Conservation (phyloP, 2,888 invertebrate genomes). For the Mesorhabditis belari region DNA sequence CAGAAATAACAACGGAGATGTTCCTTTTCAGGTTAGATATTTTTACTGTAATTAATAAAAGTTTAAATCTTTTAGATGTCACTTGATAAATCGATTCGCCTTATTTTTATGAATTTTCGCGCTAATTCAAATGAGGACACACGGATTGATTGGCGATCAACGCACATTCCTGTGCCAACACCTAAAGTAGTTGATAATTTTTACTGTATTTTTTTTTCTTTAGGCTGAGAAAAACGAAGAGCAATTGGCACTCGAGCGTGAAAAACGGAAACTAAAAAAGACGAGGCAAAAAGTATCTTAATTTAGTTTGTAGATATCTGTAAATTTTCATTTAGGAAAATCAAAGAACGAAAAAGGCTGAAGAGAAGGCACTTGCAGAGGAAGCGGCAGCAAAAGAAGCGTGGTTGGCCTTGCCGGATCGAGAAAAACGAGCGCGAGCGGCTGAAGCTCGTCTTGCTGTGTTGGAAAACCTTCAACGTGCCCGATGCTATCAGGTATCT, state of each 20-base stretch:
- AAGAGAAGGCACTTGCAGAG: neutral
- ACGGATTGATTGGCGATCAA: neutral
- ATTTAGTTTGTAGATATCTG: neutral
- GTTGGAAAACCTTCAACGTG: neutral
- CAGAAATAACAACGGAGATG: neutral
- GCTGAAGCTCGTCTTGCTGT: neutral
- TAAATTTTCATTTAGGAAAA: neutral
- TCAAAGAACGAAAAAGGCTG: neutral
- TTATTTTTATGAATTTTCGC: neutral
- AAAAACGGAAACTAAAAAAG: neutral
- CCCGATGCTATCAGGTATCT: neutral
- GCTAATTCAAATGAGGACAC: neutral
- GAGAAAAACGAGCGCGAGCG: neutral
- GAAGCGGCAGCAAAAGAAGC: neutral
- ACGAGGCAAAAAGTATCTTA: neutral
- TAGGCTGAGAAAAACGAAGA: neutral
- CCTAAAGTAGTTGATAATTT: neutral
- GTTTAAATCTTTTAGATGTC: neutral
- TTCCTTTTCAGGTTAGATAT: neutral
- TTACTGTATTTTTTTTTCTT: neutral
- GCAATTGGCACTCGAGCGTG: neutral
- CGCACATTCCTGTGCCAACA: neutral
- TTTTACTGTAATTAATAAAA: neutral
- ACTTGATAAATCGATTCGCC: neutral
- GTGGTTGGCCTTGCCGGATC: neutral